Base-by-base conservation (phyloP, 2,888 invertebrate genomes). In the Argynnis bischoffii region DNA sequence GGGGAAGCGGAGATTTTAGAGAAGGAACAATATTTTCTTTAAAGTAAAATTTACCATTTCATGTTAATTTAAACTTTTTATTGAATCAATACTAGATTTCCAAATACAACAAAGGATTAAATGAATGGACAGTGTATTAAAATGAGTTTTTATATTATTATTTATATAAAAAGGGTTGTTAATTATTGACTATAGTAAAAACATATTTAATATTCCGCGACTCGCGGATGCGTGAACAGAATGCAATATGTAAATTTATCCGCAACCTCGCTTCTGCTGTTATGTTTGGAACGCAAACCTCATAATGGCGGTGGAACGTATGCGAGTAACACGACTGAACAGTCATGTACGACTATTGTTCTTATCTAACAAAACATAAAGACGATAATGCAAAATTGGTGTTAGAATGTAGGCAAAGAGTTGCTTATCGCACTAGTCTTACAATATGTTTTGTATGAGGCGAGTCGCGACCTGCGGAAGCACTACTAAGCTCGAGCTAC, bases 241-340 rank as follows among this genome's bases (percentile, higher is more conserved):
- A 89, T 88, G 86, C 85, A 87, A 88, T 89, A 89, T 86, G 85
- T 81, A 87, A 85, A 88, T 87, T 82, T 80, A 81, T 80, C 77
- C 71, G 77, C 74, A 78, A 81, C 81, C 81, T 77, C 78, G 76
- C 76, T 74, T 75, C 75, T 72, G 76, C 75, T 71, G 76, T 71
- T 77, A 77, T 75, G 81, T 73, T 67, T 51, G 80, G 81, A 78
- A 85, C 84, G 81, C 77, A 78, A 79, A 79, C 77, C 78, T 75
- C 74, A 77, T 75, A 77, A 76, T 73, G 60, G 69, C 61, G 66
- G 70, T 70, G 64, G 63, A 70, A 67, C 67, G 63, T 70, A 65
- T 55, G 66, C 68, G 65, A 47, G 54, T 65, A 11, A 41, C 35
- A 54, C 64, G 64, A 11, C 14, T 18, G 47, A 41, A 35, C 59